Conservation (phyloP, 2,888 invertebrate genomes). For the Eristalis pertinax region DNA sequence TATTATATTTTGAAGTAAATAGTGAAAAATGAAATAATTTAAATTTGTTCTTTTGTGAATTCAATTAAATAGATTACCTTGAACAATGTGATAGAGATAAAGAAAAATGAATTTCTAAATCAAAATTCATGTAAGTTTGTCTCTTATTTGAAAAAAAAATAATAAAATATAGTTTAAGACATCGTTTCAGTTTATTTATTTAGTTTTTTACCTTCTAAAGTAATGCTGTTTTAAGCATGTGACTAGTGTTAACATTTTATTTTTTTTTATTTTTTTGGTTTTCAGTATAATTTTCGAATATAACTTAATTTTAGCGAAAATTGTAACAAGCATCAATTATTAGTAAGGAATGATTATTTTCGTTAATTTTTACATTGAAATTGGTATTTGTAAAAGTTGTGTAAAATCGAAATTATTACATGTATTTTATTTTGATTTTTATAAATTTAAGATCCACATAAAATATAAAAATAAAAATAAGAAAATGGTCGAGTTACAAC, state of each 20-base stretch:
- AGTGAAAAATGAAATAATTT: constrained; percentile 31
- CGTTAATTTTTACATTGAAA: constrained; percentile 14
- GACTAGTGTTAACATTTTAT: constrained; percentile 39
- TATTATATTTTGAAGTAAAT: constrained; percentile 46
- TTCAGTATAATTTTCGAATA: constrained; percentile 33
- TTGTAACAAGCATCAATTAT: constrained; percentile 20
- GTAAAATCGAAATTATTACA: constrained; percentile 27
- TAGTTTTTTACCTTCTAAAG: constrained; percentile 41
- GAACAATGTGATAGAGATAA: constrained; percentile 57
- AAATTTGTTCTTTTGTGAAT: constrained; percentile 7
- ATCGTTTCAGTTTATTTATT: constrained; percentile 29
- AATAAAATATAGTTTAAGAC: constrained; percentile 20
- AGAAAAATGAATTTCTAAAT: background rate
- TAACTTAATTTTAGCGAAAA: constrained; percentile 18
- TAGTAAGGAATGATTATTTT: constrained; percentile 27
- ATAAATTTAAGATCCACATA: constrained; percentile 39
- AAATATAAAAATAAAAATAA: constrained; percentile 36
- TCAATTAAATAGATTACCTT: constrained; percentile 32
- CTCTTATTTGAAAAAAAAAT: constrained; percentile 25
- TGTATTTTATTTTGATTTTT: constrained; percentile 7
- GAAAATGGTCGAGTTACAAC: constrained; percentile 40
- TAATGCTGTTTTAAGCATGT: constrained; percentile 72
- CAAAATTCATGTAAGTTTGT: constrained; percentile 23
- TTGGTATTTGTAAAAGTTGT: constrained; percentile 6
- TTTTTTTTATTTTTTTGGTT: constrained; percentile 8